Base-by-base conservation (phyloP, 2,113 vertebrate species). In the Corythaixoides concolor region DNA sequence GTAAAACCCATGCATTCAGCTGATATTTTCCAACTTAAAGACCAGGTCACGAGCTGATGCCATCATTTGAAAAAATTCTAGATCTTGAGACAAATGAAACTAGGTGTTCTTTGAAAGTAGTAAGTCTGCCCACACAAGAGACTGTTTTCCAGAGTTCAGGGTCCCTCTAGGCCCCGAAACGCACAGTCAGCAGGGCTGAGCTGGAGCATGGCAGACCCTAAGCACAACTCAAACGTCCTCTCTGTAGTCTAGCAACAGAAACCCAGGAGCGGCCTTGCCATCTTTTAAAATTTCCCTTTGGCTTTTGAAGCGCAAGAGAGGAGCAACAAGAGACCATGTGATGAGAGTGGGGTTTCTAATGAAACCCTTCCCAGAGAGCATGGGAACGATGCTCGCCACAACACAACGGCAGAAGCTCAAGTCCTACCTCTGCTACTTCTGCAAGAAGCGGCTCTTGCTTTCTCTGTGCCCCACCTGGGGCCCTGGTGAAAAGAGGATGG, bases 371-470 rank as follows among this genome's bases (percentile, higher is more conserved):
- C 47, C 73, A 20, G 27, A 28, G 60, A 69, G 28, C 35, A n/a
- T 0, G 3, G 59, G 64, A 41, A 30, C 3, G 1, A 35, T 6
- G 6, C 19, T 55, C 5, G 1, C 39, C 60, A 27, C 45, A 59
- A 15, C 2, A 0, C 41, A 14, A 28, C 41, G 53, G 49, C 59
- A 43, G 28, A 59, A 62, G 59, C 66, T 84, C 72, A 32, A 22
- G 19, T 30, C 64, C 63, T 15, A 9, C 58, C 58, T 66, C 23
- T 55, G 64, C 39, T 28, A 12, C 39, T 49, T 14, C 75, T 27
- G 56, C 30, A 47, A 81, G 62, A 63, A 58, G 62, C 0, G 0
- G 49, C 28, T 80, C 33, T 33, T 12, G 32, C 62, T 50, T 75
- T n/a, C 68, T 19, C 49, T 4, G 26, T 49, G 66, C 33, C 55